Evolutionary conservation across 2,113 vertebrate species (phyloP), one percentile per base, ranked within the genome.

Genomic region (Chinchilla lanigera): DNA sequence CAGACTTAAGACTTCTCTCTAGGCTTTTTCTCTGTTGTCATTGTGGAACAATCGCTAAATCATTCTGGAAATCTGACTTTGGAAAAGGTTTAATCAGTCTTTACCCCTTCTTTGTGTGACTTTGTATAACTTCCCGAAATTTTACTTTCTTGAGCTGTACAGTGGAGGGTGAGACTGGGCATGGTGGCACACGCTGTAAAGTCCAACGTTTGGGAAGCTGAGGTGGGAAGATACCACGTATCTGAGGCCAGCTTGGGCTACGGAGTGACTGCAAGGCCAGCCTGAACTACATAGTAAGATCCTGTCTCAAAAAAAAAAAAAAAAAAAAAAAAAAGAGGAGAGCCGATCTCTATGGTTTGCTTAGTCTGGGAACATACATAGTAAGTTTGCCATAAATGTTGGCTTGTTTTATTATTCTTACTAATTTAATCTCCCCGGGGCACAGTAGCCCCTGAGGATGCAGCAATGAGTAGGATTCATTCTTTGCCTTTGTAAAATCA

Each of bases 351-450:
- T n/a, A 10, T 69, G 61, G 95, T 80, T 94, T 88, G 35, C 41
- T 86, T 65, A 94, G 77, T 73, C 47, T 14, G 65, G 75, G n/a
- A 71, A 71, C n/a, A 38, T 38, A 85, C 69, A 41, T 67, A 86
- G 61, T 84, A 86, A 81, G 58, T 89, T 94, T 73, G 85, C 73
- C 35, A 9, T 86, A 65, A 83, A 47, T 78, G 35, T 22, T 65
- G 86, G 81, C 38, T 93, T 50, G n/a, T 95, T 65, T 67, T 50
- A 60, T 87, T 77, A n/a, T 93, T 91, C 90, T 89, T 85, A 65
- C 75, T 93, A 86, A 56, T 54, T 60, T 86, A 88, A 77, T 38
- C 89, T 61, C 0, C n/a, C 20, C 10, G 17, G 47, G 13, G n/a
- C 56, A 83, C 41, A 58, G 69, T 54, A 78, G 33, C n/a, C 58